These are phyloP conservation scores for Congeria kusceri DNA, from an alignment of 2,888 invertebrate species.

Conservation along the genomic window DNA sequence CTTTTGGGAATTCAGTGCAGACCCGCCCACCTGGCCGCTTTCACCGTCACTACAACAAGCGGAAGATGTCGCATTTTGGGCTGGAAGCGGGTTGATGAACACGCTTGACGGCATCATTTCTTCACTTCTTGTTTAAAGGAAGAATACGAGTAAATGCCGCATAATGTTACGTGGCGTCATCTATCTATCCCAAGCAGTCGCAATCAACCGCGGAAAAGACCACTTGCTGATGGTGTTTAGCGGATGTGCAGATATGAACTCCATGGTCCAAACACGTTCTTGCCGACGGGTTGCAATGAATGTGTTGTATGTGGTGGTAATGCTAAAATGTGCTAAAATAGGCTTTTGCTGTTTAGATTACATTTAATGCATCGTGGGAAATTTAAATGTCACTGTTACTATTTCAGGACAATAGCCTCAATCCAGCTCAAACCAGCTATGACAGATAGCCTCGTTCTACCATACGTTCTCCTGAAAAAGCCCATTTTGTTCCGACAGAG, in stretches of 20 bases:
- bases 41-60: too few relatives aligned
- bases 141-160: slow-evolving; percentile 44
- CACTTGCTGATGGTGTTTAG: slow-evolving; percentile 46
- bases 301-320: neutral
- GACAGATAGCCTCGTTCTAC: slow-evolving; percentile 24
- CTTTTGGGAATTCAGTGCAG: too few relatives aligned
- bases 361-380: too few relatives aligned
- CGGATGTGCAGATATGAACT: slow-evolving; percentile 4
- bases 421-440: slow-evolving; percentile 23
- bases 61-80: too few relatives aligned
- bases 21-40: too few relatives aligned
- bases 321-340: neutral
- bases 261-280: slow-evolving; percentile 7
- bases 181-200: slow-evolving; percentile 42
- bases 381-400: slow-evolving; percentile 4
- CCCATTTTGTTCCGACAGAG: slow-evolving; percentile 7
- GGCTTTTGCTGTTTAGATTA: neutral
- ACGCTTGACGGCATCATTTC: too few relatives aligned
- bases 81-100: too few relatives aligned
- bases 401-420: neutral
- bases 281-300: slow-evolving; percentile 10
- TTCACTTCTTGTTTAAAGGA: too few relatives aligned
- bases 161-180: slow-evolving; percentile 45
- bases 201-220: slow-evolving; percentile 44
- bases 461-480: slow-evolving; percentile 25